Conservation (phyloP, 2,888 invertebrate genomes). For the Chorisops tibialis region DNA sequence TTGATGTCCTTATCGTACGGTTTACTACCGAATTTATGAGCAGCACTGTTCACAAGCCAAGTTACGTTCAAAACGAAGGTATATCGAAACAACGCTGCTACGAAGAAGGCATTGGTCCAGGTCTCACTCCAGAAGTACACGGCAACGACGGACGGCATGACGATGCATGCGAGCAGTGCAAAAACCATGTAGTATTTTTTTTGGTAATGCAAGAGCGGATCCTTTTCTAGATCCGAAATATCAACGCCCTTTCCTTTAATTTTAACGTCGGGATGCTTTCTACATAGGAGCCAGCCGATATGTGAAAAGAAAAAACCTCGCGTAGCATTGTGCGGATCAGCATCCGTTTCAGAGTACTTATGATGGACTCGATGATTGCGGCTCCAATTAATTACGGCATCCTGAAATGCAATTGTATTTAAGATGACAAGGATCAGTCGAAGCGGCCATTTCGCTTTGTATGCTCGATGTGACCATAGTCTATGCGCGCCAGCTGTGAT, state of each 20-base stretch:
- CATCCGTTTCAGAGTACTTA: too few relatives aligned
- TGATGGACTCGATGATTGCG: too few relatives aligned
- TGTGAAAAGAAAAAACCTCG: constrained; percentile 96
- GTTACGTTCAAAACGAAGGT: constrained; percentile 78
- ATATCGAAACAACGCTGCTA: constrained; percentile 73
- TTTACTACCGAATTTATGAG: too few relatives aligned
- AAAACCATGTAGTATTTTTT: constrained; percentile 78
- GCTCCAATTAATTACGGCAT: constrained; percentile 74
- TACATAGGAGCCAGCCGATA: constrained; percentile 88
- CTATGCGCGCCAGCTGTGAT: constrained; percentile 97
- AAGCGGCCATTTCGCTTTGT: constrained; percentile 91
- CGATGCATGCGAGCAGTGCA: constrained; percentile 72
- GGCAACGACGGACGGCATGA: constrained; percentile 72
- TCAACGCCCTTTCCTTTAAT: constrained; percentile 87
- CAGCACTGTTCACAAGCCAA: too few relatives aligned
- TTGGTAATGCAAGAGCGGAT: constrained; percentile 83
- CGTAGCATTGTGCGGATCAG: constrained; percentile 88
- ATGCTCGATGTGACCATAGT: constrained; percentile 92
- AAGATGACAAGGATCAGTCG: constrained; percentile 73
- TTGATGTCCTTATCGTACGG: constrained; percentile 69
- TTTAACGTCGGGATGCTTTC: too few relatives aligned
- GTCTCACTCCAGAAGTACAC: constrained; percentile 76
- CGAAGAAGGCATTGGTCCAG: constrained; percentile 64
- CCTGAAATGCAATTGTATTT: constrained; percentile 90
- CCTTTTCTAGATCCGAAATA: constrained; percentile 74